Evolutionary conservation across 2,888 invertebrate genomes (phyloP).

Genomic region (Panzeria rudis): DNA sequence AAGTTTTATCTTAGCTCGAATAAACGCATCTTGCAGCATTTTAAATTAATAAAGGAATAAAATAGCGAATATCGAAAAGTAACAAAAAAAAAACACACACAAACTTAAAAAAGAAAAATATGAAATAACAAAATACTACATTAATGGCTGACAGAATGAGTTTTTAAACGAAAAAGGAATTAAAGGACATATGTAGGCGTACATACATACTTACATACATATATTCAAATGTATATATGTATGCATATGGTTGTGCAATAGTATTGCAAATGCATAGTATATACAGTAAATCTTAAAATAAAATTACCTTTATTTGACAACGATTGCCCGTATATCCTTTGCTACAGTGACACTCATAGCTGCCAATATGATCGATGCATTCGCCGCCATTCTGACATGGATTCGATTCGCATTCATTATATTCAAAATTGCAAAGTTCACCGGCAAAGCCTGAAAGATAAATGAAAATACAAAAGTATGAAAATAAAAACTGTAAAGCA

Average conservation of each 20-base stretch:
- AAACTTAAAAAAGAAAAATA: background rate
- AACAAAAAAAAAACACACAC: too few species aligned
- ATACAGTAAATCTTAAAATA: background rate
- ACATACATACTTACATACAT: too few species aligned
- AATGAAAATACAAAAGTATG: slow-evolving; percentile 6
- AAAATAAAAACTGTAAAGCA: slow-evolving; percentile 9
- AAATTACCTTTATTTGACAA: slow-evolving; percentile 88
- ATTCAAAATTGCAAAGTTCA: slow-evolving; percentile 89
- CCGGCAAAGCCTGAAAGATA: slow-evolving; percentile 87
- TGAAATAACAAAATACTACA: too few species aligned
- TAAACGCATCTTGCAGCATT: background rate
- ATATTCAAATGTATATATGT: too few species aligned
- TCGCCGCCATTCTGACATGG: slow-evolving; percentile 90
- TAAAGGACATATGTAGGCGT: too few species aligned
- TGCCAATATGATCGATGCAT: slow-evolving; percentile 89
- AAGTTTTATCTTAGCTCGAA: background rate
- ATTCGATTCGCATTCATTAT: slow-evolving; percentile 90
- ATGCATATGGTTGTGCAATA: background rate
- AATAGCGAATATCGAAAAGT: background rate
- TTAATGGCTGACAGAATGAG: too few species aligned
- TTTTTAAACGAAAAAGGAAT: too few species aligned
- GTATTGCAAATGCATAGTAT: background rate
- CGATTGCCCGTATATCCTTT: slow-evolving; percentile 88
- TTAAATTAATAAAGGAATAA: background rate
- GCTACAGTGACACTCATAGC: slow-evolving; percentile 88